A percentile compares a stretch with the other conserved stretches of the same genome.
Conservation (phyloP, 2,113 vertebrate species). For the Cricetomys ansorgei region DNA sequence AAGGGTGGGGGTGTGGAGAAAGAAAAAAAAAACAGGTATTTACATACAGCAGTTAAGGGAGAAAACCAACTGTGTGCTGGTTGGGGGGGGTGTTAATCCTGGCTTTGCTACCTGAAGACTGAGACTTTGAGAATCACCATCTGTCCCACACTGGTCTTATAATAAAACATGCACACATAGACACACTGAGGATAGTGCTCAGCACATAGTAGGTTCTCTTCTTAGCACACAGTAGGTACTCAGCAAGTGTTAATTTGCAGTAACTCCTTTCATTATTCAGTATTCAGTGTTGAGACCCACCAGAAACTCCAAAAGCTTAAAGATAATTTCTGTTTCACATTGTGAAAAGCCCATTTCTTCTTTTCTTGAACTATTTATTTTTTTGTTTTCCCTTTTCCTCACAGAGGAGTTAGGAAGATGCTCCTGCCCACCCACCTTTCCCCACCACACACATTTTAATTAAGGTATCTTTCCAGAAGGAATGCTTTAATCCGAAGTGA, state of each 20-base stretch:
- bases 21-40: not conserved
- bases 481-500: constrained; percentile 80
- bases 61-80: too few species aligned
- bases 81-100: not conserved
- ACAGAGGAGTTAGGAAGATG: not conserved
- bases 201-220: too few species aligned
- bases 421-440: not conserved
- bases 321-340: not conserved
- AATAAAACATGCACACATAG: not conserved
- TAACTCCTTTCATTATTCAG: not conserved
- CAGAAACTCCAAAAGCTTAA: not conserved
- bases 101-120: not conserved
- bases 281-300: not conserved
- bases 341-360: not conserved
- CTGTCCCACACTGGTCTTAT: not conserved
- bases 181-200: not conserved
- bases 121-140: not conserved
- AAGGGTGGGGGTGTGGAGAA: not conserved
- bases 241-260: not conserved
- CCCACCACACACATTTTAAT: constrained; percentile 74
- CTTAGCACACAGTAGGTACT: not conserved
- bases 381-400: not conserved
- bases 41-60: not conserved
- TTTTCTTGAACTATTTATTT: not conserved
- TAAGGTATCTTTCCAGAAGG: constrained; percentile 79